Evolutionary conservation across 2,888 invertebrate species (phyloP).

Genomic region (Bedellia somnulentella): DNA sequence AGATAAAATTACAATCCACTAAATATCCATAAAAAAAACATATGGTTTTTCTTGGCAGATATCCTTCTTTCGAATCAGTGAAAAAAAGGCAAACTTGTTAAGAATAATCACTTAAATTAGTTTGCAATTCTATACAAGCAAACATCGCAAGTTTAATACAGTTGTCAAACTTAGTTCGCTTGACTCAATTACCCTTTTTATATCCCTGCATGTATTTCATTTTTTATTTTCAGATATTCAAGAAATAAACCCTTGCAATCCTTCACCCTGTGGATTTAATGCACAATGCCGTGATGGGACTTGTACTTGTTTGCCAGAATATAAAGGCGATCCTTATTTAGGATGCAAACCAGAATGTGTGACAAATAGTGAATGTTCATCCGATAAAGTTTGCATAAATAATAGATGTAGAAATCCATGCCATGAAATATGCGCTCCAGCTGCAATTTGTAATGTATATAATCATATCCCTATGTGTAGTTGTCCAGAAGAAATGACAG

Average conservation of each 20-base stretch:
- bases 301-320: conserved; percentile 72
- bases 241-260: conserved; percentile 66
- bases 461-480: conserved; percentile 70
- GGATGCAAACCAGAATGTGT: conserved; percentile 80
- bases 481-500: conserved; percentile 66
- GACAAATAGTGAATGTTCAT: conserved; percentile 70
- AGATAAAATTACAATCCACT: no score
- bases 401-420: conserved; percentile 78
- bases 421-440: conserved; percentile 67
- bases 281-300: conserved; percentile 65
- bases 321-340: conserved; percentile 72
- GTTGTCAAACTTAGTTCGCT: no score
- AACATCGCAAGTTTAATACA: no score
- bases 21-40: no score
- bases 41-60: no score
- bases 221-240: no score
- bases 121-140: no score
- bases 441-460: conserved; percentile 60
- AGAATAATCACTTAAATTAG: no score
- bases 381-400: conserved; percentile 69
- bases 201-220: no score
- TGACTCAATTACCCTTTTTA: no score
- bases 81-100: no score
- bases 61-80: no score
- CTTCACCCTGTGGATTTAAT: conserved; percentile 71